Base-by-base conservation (phyloP, 2,797 vertebrate species). In the Sebastes taczanowskii region DNA sequence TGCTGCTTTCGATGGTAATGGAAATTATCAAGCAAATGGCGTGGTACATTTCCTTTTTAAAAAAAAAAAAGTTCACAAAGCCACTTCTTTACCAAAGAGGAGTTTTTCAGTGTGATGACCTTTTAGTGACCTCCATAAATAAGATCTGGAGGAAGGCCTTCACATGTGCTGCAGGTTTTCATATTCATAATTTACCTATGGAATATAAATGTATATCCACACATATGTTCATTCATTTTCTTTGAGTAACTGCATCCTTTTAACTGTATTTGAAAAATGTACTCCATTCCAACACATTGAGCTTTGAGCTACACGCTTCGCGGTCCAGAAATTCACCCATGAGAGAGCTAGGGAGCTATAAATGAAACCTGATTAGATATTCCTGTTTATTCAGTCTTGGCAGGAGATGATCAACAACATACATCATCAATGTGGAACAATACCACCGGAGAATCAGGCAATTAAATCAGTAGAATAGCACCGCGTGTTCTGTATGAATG, bases 1-100 rank as follows among this genome's bases (percentile, higher is more conserved):
- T 68, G 67, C 82, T 84, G 75, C 88, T 77, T 90, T 84, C 81
- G 74, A 88, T 80, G 77, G 66, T 80, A 90, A 91, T 91, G 72
- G 73, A 65, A 92, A 91, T 92, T 69, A 91, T 89, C 85, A 82
- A 76, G 74, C 76, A 84, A 88, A 88, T 85, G 76, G 18, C 74
- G 56, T 62, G 73, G 69, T 61, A 70, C 69, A 62, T 74, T 80
- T 83, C 35, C 35, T 35, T 35, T 35, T 35, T 4, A 35, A 35
- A 35, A 35, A 35, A 35, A 38, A 35, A 5, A 58, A 74, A 89
- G 83, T 87, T 75, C 67, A 73, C 60, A 88, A 75, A 85, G 56
- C 56, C 61, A 64, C 27, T 71, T 86, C 83, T 81, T 77, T 56
- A 55, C 67, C 16, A 67, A 77, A 74, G 29, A 13, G 6, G 6